Base-by-base conservation (phyloP, 2,797 vertebrate genomes). In the Notolabrus celidotus region DNA sequence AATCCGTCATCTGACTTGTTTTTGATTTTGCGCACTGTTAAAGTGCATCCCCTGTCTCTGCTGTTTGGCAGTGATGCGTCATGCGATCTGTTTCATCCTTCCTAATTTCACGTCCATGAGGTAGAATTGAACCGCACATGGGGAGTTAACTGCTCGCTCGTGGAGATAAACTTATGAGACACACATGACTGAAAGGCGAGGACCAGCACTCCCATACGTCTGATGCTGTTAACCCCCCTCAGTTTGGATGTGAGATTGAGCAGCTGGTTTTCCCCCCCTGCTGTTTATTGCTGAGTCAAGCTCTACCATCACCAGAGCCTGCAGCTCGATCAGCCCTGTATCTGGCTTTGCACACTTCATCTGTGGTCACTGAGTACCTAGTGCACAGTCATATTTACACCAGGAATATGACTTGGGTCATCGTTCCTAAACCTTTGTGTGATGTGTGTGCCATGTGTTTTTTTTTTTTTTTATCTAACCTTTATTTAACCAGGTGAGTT, bases 271-370 rank as follows among this genome's bases (percentile, higher is more conserved):
- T 2, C 15, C 33, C 36, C 61, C 29, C 61, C 29, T 56, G 62
- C 57, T 25, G 56, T n/a, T 47, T 81, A 58, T 50, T 79, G 86
- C 80, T 88, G 83, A 89, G 82, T 84, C 86, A 85, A 68, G 31
- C 67, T 77, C 69, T 45, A 25, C 0, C 15, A 42, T 41, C 17
- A 23, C 64, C 14, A n/a, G 29, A 64, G 23, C 42, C 29, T 36
- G 27, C 42, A 58, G 15, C n/a, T 2, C 10, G 27, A 57, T 31
- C 41, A 27, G 49, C 46, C 14, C 47, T 53, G 23, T 16, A 20
- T 29, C 41, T 22, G 29, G 1, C 25, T 56, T 23, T 7, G n/a
- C 20, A 59, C 9, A n/a, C 22, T 25, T 34, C 29, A 14, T 14
- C 10, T 12, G 2, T 36, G 34, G 2, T 36, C 34, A 36, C 31